Evolutionary conservation across 2,797 vertebrate species (phyloP).

Genomic region (Sebastes melanostomus): DNA sequence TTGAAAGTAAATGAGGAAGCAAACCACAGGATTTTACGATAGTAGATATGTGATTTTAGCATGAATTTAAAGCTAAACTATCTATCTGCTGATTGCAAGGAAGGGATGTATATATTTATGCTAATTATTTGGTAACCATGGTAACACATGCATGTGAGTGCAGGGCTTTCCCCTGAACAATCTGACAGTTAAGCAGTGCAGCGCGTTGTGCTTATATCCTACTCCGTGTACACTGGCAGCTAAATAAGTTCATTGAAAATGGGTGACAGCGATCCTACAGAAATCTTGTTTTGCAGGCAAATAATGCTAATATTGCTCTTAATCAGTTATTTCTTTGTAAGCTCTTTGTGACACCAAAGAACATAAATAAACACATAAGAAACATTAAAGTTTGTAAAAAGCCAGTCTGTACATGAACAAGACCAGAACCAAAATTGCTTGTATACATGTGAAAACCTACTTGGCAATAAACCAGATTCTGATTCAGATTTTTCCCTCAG

Average conservation of each 20-base stretch:
- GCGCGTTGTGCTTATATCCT: neutral
- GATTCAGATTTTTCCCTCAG: neutral
- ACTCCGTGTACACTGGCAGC: neutral
- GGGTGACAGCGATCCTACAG: neutral
- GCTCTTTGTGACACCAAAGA: neutral
- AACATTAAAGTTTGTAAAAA: neutral
- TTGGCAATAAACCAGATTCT: neutral
- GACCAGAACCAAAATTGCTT: neutral
- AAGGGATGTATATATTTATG: conserved; percentile 3
- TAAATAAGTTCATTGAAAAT: neutral
- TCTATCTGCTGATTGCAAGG: conserved; percentile 15
- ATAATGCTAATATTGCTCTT: neutral
- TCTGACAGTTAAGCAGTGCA: neutral
- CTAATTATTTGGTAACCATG: conserved; percentile 21
- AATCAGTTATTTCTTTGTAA: neutral
- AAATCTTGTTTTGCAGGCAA: neutral
- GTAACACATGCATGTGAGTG: conserved; percentile 17
- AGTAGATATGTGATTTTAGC: neutral
- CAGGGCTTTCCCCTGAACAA: neutral
- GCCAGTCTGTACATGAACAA: neutral
- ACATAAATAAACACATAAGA: neutral
- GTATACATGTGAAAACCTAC: neutral
- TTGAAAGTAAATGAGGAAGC: neutral
- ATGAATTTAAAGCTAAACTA: neutral
- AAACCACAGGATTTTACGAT: neutral